Evolutionary conservation across 92 coral and sea anemone species (phyloP).

Genomic region (Paragorgia papillata): DNA sequence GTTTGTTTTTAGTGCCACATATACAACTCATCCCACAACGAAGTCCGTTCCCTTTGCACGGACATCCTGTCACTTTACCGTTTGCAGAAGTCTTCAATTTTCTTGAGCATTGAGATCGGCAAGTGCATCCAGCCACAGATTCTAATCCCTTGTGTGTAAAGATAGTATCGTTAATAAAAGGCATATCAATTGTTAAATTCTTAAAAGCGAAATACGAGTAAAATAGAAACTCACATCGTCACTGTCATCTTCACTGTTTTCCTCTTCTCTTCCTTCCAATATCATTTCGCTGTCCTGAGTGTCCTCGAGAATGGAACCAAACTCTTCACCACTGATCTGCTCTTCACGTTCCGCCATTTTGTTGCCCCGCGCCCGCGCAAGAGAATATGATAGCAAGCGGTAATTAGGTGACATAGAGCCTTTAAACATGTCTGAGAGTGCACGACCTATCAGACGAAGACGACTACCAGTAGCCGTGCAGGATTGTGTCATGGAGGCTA

Average conservation of each 20-base stretch:
- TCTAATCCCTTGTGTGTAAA: conserved; percentile 22
- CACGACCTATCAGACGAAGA: conserved; percentile 16
- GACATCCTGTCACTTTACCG: conserved; percentile 26
- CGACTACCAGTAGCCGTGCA: conserved; percentile 12
- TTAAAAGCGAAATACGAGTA: background rate
- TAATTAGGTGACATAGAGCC: no score
- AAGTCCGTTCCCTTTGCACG: conserved; percentile 16
- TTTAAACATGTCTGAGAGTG: conserved; percentile 2
- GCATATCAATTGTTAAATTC: background rate
- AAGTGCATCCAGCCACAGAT: conserved; percentile 29
- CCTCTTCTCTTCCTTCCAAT: conserved; percentile 18
- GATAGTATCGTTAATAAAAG: background rate
- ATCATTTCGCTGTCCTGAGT: conserved; percentile 3
- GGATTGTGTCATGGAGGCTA: conserved; percentile 5
- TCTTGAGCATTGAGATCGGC: conserved; percentile 34
- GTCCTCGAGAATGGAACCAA: conserved; percentile 14
- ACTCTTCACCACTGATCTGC: no score
- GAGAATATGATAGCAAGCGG: no score
- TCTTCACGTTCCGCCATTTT: conserved; percentile 21
- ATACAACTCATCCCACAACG: conserved; percentile 23
- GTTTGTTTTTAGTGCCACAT: conserved; percentile 45
- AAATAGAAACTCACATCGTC: conserved; percentile 13
- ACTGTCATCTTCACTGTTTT: conserved; percentile 6
- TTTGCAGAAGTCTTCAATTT: conserved; percentile 26
- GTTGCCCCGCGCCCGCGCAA: background rate